Base-by-base conservation (phyloP, 2,888 invertebrate species). In the Calameuta pallipes region DNA sequence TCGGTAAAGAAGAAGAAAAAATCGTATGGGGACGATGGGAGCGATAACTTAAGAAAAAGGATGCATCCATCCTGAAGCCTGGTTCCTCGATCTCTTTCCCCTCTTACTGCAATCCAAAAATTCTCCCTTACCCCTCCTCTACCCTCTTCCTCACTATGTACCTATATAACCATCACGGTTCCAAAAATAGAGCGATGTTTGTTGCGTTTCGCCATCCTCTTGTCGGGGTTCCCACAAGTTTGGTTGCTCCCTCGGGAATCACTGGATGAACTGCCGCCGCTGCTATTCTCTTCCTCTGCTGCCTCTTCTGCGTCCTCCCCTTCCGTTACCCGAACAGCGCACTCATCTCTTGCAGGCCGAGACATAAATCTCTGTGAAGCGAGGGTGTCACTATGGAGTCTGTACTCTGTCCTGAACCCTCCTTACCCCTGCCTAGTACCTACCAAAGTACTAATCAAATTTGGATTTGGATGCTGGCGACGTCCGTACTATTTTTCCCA, bases 21-120 rank as follows among this genome's bases (percentile, higher is more conserved):
- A 80, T 83, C 78, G 81, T 74, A 80, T 82, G 30, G 56, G 75
- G 85, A 84, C 83, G 79, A 76, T 82, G 75, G 80, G n/a, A 30
- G 83, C 83, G 85, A 89, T 90, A 90, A 90, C 87, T 91, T 87
- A 90, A 83, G 86, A 85, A 83, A 89, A 91, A 90, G 90, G 90
- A 90, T 89, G 85, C 90, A 90, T 90, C 86, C 86, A 90, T 89
- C 86, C 87, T 85, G 81, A 35, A 69, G 75, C 56, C 75, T 80
- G 79, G 79, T 79, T 81, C 83, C 71, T 33, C 70, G 69, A 35
- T 76, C 35, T 75, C 74, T 68, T 33, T n/a, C 41, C 77, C 73
- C 79, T 30, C 33, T 33, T 41, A 15, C 15, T 41, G 15, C 41
- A 15, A 41, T 41, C 41, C 41, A 15, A 41, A 41, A 41, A 15